phyloP scores from a whole-genome alignment of 2,113 vertebrate species.

The Dromaius novaehollandiae region DNA sequence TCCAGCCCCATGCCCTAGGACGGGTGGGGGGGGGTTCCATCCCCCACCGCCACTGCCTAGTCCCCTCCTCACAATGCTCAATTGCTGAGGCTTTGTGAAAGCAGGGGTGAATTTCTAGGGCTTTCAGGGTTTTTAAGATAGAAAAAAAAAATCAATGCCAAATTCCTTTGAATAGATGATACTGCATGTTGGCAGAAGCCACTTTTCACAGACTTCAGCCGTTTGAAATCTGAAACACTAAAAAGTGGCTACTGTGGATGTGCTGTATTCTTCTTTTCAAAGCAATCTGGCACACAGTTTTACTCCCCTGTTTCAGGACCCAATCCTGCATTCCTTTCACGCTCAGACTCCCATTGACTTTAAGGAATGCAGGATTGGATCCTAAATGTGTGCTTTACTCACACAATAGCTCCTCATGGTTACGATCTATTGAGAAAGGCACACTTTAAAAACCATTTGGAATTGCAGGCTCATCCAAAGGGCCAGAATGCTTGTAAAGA shows the following conservation, averaged over 20 bases:
- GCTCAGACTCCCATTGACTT: slow-evolving; percentile 68
- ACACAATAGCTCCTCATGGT: slow-evolving; percentile 62
- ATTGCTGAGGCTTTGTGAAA: slow-evolving; percentile 13
- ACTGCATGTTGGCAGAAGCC: slow-evolving; percentile 62
- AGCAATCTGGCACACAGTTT: slow-evolving; percentile 61
- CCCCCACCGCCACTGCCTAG: not conserved
- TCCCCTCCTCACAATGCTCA: not conserved
- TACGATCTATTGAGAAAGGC: slow-evolving; percentile 59
- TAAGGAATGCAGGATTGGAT: slow-evolving; percentile 67
- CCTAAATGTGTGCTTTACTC: slow-evolving; percentile 62
- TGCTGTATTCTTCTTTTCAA: slow-evolving; percentile 66
- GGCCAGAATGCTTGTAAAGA: slow-evolving; percentile 56
- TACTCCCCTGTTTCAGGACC: slow-evolving; percentile 52
- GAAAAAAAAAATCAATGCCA: not conserved
- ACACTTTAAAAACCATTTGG: slow-evolving; percentile 68
- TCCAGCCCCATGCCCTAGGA: not conserved
- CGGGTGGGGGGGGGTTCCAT: not conserved
- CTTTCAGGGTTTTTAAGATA: slow-evolving; percentile 18
- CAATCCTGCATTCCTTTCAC: slow-evolving; percentile 67
- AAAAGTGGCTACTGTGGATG: slow-evolving; percentile 63
- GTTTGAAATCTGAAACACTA: slow-evolving; percentile 68
- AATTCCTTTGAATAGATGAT: slow-evolving; percentile 61
- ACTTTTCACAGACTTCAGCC: slow-evolving; percentile 51
- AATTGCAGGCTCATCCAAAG: slow-evolving; percentile 52
- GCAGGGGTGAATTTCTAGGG: slow-evolving; percentile 25